A percentile compares a stretch with the other conserved stretches of the same genome.
Evolutionary conservation across 1,140 invertebrate species (phyloP).

Genomic region (Drosophila setifemur): DNA sequence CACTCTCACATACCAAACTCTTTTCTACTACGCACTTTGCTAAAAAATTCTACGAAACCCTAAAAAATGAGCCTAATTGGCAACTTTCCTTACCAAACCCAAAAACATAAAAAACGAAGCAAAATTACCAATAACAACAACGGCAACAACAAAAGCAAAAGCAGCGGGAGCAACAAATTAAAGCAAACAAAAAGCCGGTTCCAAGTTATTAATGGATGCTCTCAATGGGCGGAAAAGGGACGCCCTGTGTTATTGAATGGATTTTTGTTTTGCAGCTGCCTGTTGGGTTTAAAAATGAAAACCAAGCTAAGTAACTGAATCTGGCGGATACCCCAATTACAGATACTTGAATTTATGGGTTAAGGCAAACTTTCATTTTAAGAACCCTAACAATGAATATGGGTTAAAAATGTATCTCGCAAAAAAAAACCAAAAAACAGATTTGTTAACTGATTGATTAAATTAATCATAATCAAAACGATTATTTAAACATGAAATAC

Average conservation of each 20-base stretch:
- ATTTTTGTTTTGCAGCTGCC: conserved; percentile 14
- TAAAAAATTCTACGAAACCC: conserved; percentile 44
- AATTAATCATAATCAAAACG: too few species aligned
- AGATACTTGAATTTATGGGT: background rate
- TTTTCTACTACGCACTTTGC: conserved; percentile 68
- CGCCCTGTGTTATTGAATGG: conserved; percentile 7
- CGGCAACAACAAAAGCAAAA: too few species aligned
- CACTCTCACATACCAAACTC: conserved; percentile 19
- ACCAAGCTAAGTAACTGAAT: background rate
- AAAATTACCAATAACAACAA: conserved; percentile 18
- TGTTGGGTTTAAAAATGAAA: background rate
- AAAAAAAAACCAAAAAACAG: too few species aligned
- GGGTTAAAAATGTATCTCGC: too few species aligned
- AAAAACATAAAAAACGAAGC: background rate
- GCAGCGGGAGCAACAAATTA: conserved; percentile 55
- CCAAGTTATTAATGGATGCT: conserved; percentile 24
- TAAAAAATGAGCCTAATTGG: conserved; percentile 53
- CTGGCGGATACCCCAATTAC: background rate
- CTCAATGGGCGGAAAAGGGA: background rate
- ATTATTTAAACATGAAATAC: too few species aligned
- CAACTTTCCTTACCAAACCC: conserved; percentile 64
- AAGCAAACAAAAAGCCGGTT: conserved; percentile 77
- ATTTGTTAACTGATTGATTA: too few species aligned
- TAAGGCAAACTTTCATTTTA: too few species aligned
- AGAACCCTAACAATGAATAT: too few species aligned